Base-by-base conservation (phyloP, 2,888 invertebrate genomes). In the Brenthis hecate region DNA sequence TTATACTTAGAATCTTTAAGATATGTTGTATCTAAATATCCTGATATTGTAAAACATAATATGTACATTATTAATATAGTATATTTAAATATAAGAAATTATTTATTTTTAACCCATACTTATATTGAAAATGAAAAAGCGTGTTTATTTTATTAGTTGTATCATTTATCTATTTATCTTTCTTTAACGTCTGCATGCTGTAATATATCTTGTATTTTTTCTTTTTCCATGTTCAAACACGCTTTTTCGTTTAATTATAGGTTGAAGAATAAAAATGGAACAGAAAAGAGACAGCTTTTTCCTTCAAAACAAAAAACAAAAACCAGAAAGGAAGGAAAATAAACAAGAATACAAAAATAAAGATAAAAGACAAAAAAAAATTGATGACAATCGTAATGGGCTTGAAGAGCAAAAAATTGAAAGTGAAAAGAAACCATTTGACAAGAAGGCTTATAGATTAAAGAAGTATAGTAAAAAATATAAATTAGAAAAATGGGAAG, bases 401-500 rank as follows among this genome's bases (percentile, higher is more conserved):
- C 5, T 76, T 13, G 57, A 68, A 36, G 61, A 72, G 43, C 65
- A 73, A 28, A 64, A 74, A 70, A 65, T 64, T 6, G 71, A 70
- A 19, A 69, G 56, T 43, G 83, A 83, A 1, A 94, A 94, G 76
- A 95, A 94, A 80, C 93, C 93, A 0, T 96, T 96, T 80, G 94
- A 96, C 76, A 96, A 96, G 78, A 95, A 95, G 73, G 88, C 93
- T 36, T 96, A 95, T 79, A 90, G 96, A 50, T 76, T 95, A 50
- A 93, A 95, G 76, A 95, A 95, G 78, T 96, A 96, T 78, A 95
- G 95, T 77, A 95, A 95, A 65, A 95, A 95, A 78, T 95, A 94
- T 72, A 95, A 95, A 85, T 85, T 96, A 23, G 92, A 95, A 51
- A 94, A 95, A 80, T 96, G 95, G 95, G 94, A 96, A 75, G 94